phyloP scores from a whole-genome alignment of 2,888 invertebrate species.

The Limnephilus auricula region DNA sequence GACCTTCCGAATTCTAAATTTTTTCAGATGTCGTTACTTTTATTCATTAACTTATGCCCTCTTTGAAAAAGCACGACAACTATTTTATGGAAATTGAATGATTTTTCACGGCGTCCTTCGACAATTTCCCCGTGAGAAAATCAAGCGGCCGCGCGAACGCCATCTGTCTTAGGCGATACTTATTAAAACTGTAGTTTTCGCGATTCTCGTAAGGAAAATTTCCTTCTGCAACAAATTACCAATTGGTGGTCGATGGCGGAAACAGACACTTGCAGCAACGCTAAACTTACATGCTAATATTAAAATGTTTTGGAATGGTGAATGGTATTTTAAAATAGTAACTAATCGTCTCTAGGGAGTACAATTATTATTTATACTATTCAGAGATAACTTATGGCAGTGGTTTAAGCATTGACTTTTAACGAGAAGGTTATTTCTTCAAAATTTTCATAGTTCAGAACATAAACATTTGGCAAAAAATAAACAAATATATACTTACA shows the following conservation, averaged over 20 bases:
- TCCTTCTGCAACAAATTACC: neutral
- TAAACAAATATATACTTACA: too few relatives aligned
- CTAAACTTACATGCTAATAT: neutral
- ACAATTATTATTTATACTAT: neutral
- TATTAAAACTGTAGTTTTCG: neutral
- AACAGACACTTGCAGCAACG: neutral
- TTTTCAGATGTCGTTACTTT: too few relatives aligned
- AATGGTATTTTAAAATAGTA: too few relatives aligned
- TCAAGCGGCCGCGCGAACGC: neutral
- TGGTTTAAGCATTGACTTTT: too few relatives aligned
- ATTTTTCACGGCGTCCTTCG: neutral
- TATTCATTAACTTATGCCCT: neutral
- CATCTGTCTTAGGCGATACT: neutral
- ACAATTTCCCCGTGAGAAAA: neutral
- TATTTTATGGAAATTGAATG: neutral
- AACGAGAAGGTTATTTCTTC: too few relatives aligned
- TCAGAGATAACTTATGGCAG: too few relatives aligned
- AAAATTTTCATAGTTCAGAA: too few relatives aligned
- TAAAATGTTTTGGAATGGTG: neutral
- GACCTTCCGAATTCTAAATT: too few relatives aligned
- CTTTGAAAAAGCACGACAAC: neutral
- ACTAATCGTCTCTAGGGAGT: neutral
- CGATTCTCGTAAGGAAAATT: neutral
- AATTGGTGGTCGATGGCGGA: neutral
- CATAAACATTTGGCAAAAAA: too few relatives aligned